Base-by-base conservation (phyloP, 2,888 invertebrate genomes). In the Cremastinae sp. region DNA sequence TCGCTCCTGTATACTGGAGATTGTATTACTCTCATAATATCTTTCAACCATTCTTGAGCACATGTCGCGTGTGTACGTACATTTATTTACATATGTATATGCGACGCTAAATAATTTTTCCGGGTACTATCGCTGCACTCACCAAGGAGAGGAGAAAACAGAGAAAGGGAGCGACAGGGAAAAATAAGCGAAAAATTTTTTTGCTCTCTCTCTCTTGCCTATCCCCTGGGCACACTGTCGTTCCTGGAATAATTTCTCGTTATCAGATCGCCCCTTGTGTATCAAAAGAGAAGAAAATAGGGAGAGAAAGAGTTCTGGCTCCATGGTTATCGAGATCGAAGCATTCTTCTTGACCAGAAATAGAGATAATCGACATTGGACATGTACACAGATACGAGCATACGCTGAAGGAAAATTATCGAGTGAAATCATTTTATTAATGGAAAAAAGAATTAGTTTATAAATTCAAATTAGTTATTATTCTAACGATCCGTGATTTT, bases 241-340 rank as follows among this genome's bases (percentile, higher is more conserved):
- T 77, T 77, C 77, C 61, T 62, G 72, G 76, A 79, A 80, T 80
- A 78, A 81, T 75, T 70, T 66, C 72, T 71, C 68, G 70, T 80
- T 80, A 82, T 82, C 82, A 75, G 81, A 82, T 82, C 78, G 74
- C 54, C 79, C 73, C 76, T 79, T 80, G 74, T 78, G 69, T 75
- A 77, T 64, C 62, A 20, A 38, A 45, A 74, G 74, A 66, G 66
- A 62, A 28, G 20, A 36, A 51, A 47, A 54, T 36, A 45, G 45
- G 53, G 41, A 45, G 45, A 43, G 47, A 45, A 14, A 34, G 28
- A 45, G 20, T n/a, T 12, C 43, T 43, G 41, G 68, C 72, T 76
- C 36, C 53, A 71, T 53, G 56, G 74, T 71, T 79, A 78, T 72
- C 79, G 74, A 77, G 76, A 78, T 77, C 76, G 78, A 74, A 54